A percentile compares a stretch with the other conserved stretches of the same genome.
phyloP scores from a whole-genome alignment of 2,113 vertebrate species.

The Sigmodon hispidus region DNA sequence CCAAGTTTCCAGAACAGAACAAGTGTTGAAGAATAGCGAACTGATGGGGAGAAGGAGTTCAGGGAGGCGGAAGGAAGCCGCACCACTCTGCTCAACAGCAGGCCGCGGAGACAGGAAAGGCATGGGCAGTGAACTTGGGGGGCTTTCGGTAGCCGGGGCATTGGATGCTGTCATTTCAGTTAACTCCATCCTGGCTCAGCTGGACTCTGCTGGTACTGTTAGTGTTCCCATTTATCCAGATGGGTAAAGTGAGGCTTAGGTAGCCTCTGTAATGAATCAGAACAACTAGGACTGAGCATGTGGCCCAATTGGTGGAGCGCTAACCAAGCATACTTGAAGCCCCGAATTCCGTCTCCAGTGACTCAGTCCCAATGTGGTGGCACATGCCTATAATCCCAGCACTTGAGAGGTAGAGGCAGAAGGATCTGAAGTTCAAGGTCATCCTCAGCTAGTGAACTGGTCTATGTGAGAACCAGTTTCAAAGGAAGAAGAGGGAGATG shows the following conservation, averaged over 20 bases:
- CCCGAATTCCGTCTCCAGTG: not conserved
- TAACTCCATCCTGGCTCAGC: not conserved
- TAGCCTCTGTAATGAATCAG: not conserved
- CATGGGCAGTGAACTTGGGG: not conserved
- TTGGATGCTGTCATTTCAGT: not conserved
- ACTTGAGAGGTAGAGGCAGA: not conserved
- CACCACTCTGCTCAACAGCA: slow-evolving; percentile 32
- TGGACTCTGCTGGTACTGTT: not conserved
- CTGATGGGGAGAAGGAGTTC: slow-evolving; percentile 56
- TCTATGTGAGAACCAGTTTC: not conserved
- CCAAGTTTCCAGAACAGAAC: slow-evolving; percentile 82
- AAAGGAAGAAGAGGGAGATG: not conserved
- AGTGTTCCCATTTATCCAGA: not conserved
- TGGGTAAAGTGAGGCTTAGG: slow-evolving; percentile 1
- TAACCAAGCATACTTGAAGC: not conserved
- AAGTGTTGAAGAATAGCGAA: slow-evolving; percentile 68
- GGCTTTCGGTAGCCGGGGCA: not conserved
- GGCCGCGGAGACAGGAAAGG: not conserved
- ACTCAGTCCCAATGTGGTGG: not conserved
- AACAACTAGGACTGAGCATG: not conserved
- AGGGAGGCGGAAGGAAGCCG: slow-evolving; percentile 64
- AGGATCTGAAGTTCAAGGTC: not conserved
- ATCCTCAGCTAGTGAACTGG: not conserved
- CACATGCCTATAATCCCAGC: not conserved
- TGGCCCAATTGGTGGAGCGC: not conserved